These are phyloP conservation scores for Mustelus asterias DNA, from an alignment of 2,113 vertebrate species.

Conservation along the genomic window DNA sequence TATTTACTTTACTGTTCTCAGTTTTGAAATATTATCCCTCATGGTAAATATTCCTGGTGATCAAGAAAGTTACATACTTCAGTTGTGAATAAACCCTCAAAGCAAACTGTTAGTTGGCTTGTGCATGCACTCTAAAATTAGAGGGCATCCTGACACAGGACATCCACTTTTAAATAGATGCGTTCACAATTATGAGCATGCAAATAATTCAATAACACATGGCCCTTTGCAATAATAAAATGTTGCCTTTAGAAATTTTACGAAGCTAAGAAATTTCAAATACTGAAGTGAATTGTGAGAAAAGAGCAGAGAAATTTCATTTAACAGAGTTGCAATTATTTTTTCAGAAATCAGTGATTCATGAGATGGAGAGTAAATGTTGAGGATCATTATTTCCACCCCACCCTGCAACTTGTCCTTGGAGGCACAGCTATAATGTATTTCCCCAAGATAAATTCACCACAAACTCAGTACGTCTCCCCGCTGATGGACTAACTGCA, in stretches of 20 bases:
- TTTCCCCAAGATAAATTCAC: constrained; percentile 57
- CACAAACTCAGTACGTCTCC: constrained; percentile 55
- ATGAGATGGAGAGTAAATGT: constrained; percentile 49
- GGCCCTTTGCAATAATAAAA: constrained; percentile 50
- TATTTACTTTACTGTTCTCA: not conserved
- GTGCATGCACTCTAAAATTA: constrained; percentile 41
- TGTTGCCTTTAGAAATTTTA: constrained; percentile 50
- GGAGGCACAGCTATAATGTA: constrained; percentile 55
- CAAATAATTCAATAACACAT: constrained; percentile 45
- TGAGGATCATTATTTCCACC: constrained; percentile 52
- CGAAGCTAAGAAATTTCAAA: constrained; percentile 56
- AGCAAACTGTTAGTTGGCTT: not conserved
- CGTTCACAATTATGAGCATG: constrained; percentile 44
- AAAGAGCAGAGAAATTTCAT: constrained; percentile 54
- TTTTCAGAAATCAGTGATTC: constrained; percentile 51
- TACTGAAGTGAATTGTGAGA: constrained; percentile 54
- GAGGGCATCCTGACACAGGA: constrained; percentile 40
- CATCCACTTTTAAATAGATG: constrained; percentile 45
- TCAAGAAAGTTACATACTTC: not conserved
- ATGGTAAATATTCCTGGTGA: not conserved
- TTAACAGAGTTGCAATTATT: constrained; percentile 55
- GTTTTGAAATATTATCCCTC: not conserved
- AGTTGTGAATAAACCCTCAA: not conserved
- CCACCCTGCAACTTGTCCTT: constrained; percentile 52
- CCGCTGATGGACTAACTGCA: constrained; percentile 48